Evolutionary conservation across 2,888 invertebrate genomes (phyloP).

Genomic region (Phoenoteleia sp.): DNA sequence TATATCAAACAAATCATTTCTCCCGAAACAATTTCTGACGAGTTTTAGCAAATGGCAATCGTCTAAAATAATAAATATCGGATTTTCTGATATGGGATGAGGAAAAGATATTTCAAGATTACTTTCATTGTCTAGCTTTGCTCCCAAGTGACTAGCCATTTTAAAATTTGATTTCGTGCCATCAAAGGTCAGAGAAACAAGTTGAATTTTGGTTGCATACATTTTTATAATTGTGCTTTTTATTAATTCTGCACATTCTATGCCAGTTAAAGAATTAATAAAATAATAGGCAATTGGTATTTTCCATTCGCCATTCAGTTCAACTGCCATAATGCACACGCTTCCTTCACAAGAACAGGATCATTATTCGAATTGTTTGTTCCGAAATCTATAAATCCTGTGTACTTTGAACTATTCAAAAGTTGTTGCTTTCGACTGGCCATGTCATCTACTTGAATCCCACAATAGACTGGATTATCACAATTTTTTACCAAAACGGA

Average conservation of each 20-base stretch:
- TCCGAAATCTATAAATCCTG: slow-evolving; percentile 4
- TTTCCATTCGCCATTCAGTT: slow-evolving; percentile 55
- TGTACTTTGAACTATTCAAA: slow-evolving; percentile 60
- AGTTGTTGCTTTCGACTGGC: slow-evolving; percentile 17
- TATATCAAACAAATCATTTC: slow-evolving; percentile 14
- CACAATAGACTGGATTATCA: slow-evolving; percentile 23
- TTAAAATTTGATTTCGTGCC: background rate
- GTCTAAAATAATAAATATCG: slow-evolving; percentile 44
- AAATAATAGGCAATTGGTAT: slow-evolving; percentile 58
- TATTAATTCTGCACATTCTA: slow-evolving; percentile 32
- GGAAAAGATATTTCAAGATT: background rate
- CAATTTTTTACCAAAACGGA: slow-evolving; percentile 4
- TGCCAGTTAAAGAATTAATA: slow-evolving; percentile 48
- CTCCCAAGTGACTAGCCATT: background rate
- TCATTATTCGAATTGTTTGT: no score
- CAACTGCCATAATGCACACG: slow-evolving; percentile 55
- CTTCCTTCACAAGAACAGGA: slow-evolving; percentile 49
- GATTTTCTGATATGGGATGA: background rate
- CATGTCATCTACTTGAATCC: slow-evolving; percentile 58
- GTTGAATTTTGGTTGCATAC: background rate
- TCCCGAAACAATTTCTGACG: slow-evolving; percentile 56
- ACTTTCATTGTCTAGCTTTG: background rate
- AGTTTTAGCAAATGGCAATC: slow-evolving; percentile 68
- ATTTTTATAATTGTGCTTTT: background rate
- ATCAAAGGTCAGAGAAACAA: slow-evolving; percentile 31